phyloP scores from a whole-genome alignment of 2,113 vertebrate genomes.

The Nothoprocta perdicaria region DNA sequence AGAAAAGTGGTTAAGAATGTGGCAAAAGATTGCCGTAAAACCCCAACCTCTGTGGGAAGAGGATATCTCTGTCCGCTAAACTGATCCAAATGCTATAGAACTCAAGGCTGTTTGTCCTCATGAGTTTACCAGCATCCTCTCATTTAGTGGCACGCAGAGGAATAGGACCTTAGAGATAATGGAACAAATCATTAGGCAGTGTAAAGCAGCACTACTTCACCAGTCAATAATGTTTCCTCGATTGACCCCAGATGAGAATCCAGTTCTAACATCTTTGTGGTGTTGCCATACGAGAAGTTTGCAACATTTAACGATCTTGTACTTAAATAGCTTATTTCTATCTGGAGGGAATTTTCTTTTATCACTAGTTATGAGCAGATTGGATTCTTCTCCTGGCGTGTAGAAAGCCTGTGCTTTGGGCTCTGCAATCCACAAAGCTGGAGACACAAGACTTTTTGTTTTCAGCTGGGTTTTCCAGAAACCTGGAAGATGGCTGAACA shows the following conservation, averaged over 20 bases:
- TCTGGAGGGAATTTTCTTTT: constrained; percentile 46
- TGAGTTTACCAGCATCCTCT: neutral
- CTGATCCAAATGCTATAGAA: neutral
- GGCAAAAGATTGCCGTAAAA: neutral
- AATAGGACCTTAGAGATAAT: neutral
- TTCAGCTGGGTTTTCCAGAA: constrained; percentile 55
- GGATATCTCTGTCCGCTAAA: neutral
- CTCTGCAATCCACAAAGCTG: constrained; percentile 39
- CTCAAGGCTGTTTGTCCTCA: neutral
- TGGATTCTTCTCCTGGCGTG: neutral
- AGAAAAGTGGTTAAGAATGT: neutral
- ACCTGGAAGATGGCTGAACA: constrained; percentile 58
- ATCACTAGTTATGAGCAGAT: neutral
- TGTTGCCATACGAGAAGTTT: constrained; percentile 21
- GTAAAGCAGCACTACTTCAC: neutral
- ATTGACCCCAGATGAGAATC: constrained; percentile 8
- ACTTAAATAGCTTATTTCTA: neutral
- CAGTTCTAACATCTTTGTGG: neutral
- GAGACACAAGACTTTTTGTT: constrained; percentile 63
- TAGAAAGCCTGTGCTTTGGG: constrained; percentile 9
- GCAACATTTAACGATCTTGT: rapidly evolving
- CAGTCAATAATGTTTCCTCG: neutral
- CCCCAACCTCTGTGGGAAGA: neutral
- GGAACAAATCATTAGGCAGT: neutral
- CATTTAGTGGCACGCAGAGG: neutral